phyloP scores from a whole-genome alignment of 1,140 invertebrate species.

The Brachionus asplanchnoidis region DNA sequence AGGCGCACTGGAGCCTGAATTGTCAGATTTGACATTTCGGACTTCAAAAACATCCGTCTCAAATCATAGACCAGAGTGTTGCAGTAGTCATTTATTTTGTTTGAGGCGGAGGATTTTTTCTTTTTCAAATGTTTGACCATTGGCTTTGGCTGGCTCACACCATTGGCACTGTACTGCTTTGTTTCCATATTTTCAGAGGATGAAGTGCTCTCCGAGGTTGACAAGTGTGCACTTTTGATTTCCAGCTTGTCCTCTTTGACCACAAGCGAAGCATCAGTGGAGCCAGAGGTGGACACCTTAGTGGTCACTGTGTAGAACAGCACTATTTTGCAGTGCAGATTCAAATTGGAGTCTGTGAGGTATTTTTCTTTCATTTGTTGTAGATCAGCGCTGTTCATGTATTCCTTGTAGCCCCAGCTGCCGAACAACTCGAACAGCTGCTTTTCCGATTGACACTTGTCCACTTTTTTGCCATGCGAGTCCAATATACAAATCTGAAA shows the following conservation, averaged over 20 bases:
- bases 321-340: slow-evolving; percentile 5
- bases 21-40: neutral
- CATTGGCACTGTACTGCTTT: neutral
- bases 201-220: neutral
- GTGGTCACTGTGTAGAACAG: slow-evolving; percentile 5
- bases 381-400: neutral
- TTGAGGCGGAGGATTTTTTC: neutral
- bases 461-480: slow-evolving; percentile 8
- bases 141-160: neutral
- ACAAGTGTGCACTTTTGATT: neutral
- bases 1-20: neutral
- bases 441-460: slow-evolving; percentile 17
- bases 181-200: neutral
- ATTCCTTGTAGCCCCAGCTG: slow-evolving; percentile 34
- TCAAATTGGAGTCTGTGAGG: neutral
- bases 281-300: neutral
- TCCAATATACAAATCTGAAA: slow-evolving; percentile 31
- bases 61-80: neutral
- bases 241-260: neutral
- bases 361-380: slow-evolving; percentile 11
- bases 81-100: neutral
- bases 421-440: slow-evolving; percentile 18
- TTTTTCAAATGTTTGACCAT: neutral
- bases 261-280: neutral
- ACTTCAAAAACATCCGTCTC: neutral